Base-by-base conservation (phyloP, 2,888 invertebrate species). In the Lysandra coridon region DNA sequence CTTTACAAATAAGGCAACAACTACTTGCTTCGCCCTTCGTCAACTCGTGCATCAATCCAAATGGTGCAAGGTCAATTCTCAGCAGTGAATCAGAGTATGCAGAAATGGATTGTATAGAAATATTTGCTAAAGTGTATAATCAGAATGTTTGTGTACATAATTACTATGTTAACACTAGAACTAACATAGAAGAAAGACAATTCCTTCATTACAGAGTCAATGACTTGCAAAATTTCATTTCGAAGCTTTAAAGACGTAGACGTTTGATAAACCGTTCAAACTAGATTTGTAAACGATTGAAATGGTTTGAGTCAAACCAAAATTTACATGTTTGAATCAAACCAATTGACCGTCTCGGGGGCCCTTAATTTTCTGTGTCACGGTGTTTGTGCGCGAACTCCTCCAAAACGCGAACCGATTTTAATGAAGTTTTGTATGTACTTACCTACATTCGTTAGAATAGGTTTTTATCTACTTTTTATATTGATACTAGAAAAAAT, bases 1-100 rank as follows among this genome's bases (percentile, higher is more conserved):
- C 73, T 73, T 33, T 23, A 73, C 73, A 23, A 73, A 73, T 73
- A 23, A n/a, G 73, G 30, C n/a, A 73, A 73, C 73, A 73, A 30
- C 23, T 73, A 49, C 75, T 75, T 49, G 75, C 75, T 49, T 75
- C 75, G 7, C 75, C 75, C 44, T 37, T 44, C 44, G n/a, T 74
- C n/a, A 74, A 74, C 7, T 40, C 14, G 4, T 74, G 74, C 74
- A 74, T 74, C 17, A 74, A 74, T 74, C 74, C 74, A 74, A 17
- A 74, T 7, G 44, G 44, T 44, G 75, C 75, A 75, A 75, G 23
- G 23, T 49, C 75, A 75, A 75, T 75, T 75, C 75, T 75, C 23
- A 53, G 75, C 23, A 75, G 75, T 75, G 75, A 75, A 75, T 44
- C 75, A 53, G 75, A 75, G 75, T 74, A 74, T 74, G 74, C 74